Evolutionary conservation across 1,140 invertebrate genomes (phyloP).

Genomic region (Gonioctena quinquepunctata): DNA sequence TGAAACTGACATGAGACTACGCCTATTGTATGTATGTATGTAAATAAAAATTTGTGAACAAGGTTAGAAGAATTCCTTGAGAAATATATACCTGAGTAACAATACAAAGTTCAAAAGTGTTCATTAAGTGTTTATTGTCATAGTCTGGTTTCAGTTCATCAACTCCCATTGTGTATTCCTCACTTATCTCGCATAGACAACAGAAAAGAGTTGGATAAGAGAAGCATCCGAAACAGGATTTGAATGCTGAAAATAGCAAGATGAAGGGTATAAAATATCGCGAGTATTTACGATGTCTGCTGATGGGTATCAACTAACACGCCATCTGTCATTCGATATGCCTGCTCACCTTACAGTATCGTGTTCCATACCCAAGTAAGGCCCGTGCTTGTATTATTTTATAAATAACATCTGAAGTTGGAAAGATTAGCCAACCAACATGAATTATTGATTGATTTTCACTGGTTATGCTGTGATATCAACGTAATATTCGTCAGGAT

Average conservation of each 20-base stretch:
- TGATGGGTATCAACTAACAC: constrained; percentile 50
- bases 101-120: no score
- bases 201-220: neutral
- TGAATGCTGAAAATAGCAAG: constrained; percentile 40
- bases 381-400: constrained; percentile 33
- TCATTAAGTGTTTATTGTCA: no score
- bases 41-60: no score
- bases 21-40: no score
- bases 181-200: no score
- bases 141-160: no score
- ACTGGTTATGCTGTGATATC: neutral
- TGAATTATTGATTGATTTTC: neutral
- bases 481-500: neutral
- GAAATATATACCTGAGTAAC: no score
- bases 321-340: constrained; percentile 49
- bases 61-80: no score
- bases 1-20: no score
- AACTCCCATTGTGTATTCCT: no score
- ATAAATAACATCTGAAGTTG: constrained; percentile 19
- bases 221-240: constrained; percentile 16
- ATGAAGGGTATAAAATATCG: constrained; percentile 50
- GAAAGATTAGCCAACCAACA: constrained; percentile 10
- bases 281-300: constrained; percentile 50
- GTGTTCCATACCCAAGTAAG: constrained; percentile 48
- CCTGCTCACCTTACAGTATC: constrained; percentile 43